Conservation (phyloP, 1,140 invertebrate species). For the Sweltsa coloradensis region DNA sequence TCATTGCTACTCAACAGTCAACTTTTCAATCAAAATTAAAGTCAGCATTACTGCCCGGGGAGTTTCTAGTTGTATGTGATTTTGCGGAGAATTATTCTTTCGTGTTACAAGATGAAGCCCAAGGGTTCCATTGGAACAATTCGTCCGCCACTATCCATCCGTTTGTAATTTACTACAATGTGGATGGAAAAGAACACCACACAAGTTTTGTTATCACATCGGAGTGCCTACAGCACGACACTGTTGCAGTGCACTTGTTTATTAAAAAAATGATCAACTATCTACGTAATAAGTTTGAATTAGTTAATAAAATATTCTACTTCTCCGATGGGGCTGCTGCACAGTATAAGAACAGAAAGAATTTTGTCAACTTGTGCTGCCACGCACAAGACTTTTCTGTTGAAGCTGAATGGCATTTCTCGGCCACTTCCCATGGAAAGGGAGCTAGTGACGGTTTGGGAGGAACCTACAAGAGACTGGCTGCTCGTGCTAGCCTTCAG, state of each 20-base stretch:
- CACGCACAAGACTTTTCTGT: slow-evolving; percentile 16
- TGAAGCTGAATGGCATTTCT: slow-evolving; percentile 22
- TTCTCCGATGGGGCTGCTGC: slow-evolving; percentile 24
- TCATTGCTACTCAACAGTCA: slow-evolving; percentile 11
- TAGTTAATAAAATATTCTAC: slow-evolving; percentile 17
- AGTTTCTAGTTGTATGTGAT: slow-evolving; percentile 16
- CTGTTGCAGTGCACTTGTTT: slow-evolving; percentile 15
- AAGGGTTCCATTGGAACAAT: slow-evolving; percentile 20
- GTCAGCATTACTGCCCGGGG: slow-evolving; percentile 8
- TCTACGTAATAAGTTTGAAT: too few species aligned
- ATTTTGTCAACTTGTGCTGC: neutral
- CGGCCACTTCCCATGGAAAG: slow-evolving; percentile 20
- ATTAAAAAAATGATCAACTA: too few species aligned
- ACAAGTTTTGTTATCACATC: slow-evolving; percentile 11
- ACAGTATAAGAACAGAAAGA: too few species aligned
- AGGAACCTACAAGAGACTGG: slow-evolving; percentile 19
- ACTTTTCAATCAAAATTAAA: slow-evolving; percentile 8
- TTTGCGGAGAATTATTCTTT: slow-evolving; percentile 22
- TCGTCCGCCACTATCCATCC: slow-evolving; percentile 21
- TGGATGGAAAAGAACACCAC: slow-evolving; percentile 8
- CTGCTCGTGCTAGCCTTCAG: slow-evolving; percentile 17
- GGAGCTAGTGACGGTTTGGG: too few species aligned
- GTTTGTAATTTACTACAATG: too few species aligned
- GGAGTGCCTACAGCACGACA: slow-evolving; percentile 16
- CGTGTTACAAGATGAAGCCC: slow-evolving; percentile 20